Percentiles rank a stretch among this genome's conserved stretches.
Evolutionary conservation across 2,797 vertebrate species (phyloP).

Genomic region (Clarias fuscus): DNA sequence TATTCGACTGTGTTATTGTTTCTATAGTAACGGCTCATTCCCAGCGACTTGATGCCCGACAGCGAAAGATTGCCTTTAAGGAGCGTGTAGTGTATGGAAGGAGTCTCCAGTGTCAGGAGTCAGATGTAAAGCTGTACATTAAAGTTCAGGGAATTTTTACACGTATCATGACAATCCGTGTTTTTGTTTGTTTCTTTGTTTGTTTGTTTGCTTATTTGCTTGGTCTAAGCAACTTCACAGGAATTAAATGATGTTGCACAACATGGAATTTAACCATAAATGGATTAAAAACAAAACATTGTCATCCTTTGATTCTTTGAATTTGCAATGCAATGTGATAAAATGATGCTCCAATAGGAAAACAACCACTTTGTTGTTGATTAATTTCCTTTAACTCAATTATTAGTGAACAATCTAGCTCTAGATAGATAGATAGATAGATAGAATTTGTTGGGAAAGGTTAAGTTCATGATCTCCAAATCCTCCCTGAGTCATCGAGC

Average conservation of each 20-base stretch:
- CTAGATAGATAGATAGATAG: background rate
- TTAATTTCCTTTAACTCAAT: background rate
- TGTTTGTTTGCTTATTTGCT: background rate
- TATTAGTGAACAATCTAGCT: background rate
- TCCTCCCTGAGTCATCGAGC: slow-evolving; percentile 39
- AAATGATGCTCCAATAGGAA: background rate
- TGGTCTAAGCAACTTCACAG: background rate
- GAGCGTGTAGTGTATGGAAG: background rate
- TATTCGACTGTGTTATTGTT: background rate
- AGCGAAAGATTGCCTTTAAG: background rate
- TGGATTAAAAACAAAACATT: background rate
- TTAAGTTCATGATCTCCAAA: slow-evolving; percentile 42
- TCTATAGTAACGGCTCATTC: background rate
- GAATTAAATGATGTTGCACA: background rate
- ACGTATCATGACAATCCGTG: background rate
- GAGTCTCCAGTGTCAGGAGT: background rate
- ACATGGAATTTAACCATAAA: background rate
- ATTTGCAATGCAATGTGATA: background rate
- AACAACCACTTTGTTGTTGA: background rate
- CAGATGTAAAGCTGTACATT: background rate
- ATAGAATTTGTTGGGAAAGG: too few species aligned
- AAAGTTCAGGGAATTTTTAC: background rate
- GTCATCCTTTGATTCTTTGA: background rate
- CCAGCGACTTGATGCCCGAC: background rate
- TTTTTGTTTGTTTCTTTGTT: background rate